These are phyloP conservation scores for Meloidogyne chitwoodi DNA, from an alignment of 1,140 invertebrate genomes.

Conservation along the genomic window DNA sequence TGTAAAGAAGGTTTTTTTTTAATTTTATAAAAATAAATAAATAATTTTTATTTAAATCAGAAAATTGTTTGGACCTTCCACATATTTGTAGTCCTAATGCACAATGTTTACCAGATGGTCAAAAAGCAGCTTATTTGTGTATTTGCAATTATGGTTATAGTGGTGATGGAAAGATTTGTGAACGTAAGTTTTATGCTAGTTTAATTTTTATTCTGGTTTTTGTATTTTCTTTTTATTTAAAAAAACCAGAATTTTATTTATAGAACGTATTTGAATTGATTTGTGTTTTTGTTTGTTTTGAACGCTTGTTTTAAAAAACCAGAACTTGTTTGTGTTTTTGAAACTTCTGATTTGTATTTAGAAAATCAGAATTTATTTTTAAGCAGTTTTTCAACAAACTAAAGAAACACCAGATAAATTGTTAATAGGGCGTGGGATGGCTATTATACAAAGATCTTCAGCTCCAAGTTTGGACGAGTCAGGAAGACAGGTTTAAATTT, in stretches of 20 bases:
- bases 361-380: background rate
- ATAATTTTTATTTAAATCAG: background rate
- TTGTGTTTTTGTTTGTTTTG: too few species aligned
- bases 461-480: conserved; percentile 47
- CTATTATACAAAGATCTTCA: conserved; percentile 60
- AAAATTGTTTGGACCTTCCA: conserved; percentile 49
- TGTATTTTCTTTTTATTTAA: background rate
- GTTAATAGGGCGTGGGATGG: conserved; percentile 63
- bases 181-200: conserved; percentile 37
- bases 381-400: background rate
- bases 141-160: conserved; percentile 62
- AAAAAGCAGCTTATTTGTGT: conserved; percentile 58
- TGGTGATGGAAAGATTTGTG: conserved; percentile 62
- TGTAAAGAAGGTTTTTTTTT: conserved; percentile 9
- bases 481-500: conserved; percentile 57
- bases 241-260: too few species aligned
- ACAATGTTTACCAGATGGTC: conserved; percentile 59
- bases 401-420: conserved; percentile 41
- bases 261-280: too few species aligned
- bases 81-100: conserved; percentile 60
- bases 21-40: background rate
- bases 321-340: background rate
- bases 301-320: background rate
- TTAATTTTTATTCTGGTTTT: background rate
- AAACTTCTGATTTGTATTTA: background rate